phyloP scores from a whole-genome alignment of 2,113 vertebrate species.

The Cebidichthys violaceus region DNA sequence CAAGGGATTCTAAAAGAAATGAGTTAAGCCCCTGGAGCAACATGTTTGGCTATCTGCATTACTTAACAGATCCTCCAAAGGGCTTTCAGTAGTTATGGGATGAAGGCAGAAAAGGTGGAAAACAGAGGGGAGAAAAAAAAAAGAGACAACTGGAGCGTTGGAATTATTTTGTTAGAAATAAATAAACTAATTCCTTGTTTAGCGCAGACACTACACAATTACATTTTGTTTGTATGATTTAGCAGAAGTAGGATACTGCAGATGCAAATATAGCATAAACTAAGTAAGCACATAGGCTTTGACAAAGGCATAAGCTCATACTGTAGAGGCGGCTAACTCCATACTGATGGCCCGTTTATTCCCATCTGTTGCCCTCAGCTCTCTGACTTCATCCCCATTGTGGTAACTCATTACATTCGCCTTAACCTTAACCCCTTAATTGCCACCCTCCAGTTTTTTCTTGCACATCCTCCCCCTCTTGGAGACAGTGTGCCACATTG shows the following conservation, averaged over 20 bases:
- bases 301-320: constrained; percentile 69
- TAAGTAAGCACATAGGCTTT: constrained; percentile 53
- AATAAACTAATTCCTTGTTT: neutral
- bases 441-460: constrained; percentile 78
- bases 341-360: constrained; percentile 74
- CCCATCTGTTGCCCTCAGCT: constrained; percentile 82
- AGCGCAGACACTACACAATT: neutral
- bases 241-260: constrained; percentile 24
- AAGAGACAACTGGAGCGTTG: neutral
- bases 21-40: constrained; percentile 78
- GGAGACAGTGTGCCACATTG: constrained; percentile 76
- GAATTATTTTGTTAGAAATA: neutral
- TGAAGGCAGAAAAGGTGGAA: constrained; percentile 50
- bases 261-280: constrained; percentile 35
- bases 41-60: constrained; percentile 75
- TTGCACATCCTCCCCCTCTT: constrained; percentile 63
- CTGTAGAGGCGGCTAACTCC: constrained; percentile 65
- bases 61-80: constrained; percentile 63
- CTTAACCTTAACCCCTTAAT: constrained; percentile 82
- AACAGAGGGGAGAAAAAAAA: neutral
- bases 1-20: constrained; percentile 78
- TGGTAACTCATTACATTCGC: constrained; percentile 80
- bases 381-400: constrained; percentile 83
- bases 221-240: neutral
- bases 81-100: constrained; percentile 46